phyloP scores from a whole-genome alignment of 1,140 invertebrate genomes.

The Manduca sexta region DNA sequence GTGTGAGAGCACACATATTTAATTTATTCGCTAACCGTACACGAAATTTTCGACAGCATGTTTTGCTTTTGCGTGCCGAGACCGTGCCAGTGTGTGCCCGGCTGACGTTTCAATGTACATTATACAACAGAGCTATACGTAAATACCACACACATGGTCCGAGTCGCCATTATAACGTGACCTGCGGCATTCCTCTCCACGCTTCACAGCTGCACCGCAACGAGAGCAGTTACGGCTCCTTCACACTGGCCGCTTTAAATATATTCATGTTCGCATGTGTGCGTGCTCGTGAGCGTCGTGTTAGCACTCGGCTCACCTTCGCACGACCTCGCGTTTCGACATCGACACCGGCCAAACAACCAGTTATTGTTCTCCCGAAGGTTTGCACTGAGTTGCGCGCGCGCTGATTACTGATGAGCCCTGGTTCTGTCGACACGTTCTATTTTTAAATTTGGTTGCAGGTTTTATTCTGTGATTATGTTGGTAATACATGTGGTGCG shows the following conservation, averaged over 20 bases:
- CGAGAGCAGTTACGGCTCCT: not conserved
- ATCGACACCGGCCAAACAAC: constrained; percentile 39
- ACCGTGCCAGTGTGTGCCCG: constrained; percentile 25
- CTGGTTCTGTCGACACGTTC: constrained; percentile 23
- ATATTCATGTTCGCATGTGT: constrained; percentile 26
- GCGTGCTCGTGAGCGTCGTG: constrained; percentile 43
- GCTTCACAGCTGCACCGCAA: not conserved
- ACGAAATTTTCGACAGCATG: constrained; percentile 47
- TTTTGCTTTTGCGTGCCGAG: constrained; percentile 49
- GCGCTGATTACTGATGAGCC: constrained; percentile 62
- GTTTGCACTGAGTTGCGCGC: constrained; percentile 49
- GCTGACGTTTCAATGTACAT: constrained; percentile 22
- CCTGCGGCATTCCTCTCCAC: constrained; percentile 1
- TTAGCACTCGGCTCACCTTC: constrained; percentile 64
- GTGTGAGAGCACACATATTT: not conserved
- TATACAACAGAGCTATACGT: constrained; percentile 16
- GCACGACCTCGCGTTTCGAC: constrained; percentile 65
- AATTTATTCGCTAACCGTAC: constrained; percentile 34
- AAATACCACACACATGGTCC: constrained; percentile 23
- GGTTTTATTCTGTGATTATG: constrained; percentile 12
- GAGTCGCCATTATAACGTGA: constrained; percentile 16
- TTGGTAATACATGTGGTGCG: constrained; percentile 1
- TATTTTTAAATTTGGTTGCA: constrained; percentile 44
- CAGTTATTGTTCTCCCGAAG: constrained; percentile 63
- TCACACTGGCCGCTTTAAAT: constrained; percentile 16